Evolutionary conservation across 2,888 invertebrate species (phyloP), one percentile per base, ranked within the genome.

Genomic region (Ptychoptera contaminata): DNA sequence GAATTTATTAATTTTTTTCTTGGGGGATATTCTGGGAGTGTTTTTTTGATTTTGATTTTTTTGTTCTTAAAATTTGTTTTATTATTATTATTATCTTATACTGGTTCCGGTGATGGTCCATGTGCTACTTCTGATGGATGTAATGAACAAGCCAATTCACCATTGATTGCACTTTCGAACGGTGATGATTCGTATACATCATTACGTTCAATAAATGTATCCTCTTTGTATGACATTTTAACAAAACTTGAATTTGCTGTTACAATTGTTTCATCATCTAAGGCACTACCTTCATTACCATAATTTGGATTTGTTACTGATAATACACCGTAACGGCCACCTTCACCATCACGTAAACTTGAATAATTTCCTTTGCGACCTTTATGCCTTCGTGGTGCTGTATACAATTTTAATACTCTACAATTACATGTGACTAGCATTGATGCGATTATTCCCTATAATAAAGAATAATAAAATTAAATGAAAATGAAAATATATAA

Each of bases 401-500:
- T 54, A 40, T 55, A 55, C 11, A 55, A 42, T 44, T 54, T 53
- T 14, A 55, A 46, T 31, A 65, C 57, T 51, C 69, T 67, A 55
- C 76, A 76, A 60, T 76, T 76, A 58, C 77, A 76, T 16, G 76
- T 75, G 43, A 76, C 75, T 47, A 74, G 66, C 55, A 76, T 63
- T 12, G 76, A 72, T 45, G 78, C 71, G 50, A 75, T 67, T 47
- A 77, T 68, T 36, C 79, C 79, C 65, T 79, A 16, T 37, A n/a
- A 16, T 40, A 16, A 8, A n/a, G 30, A n/a, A 16, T 16, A 34
- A 32, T 16, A n/a, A 30, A 41, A 34, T 11, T 30, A 14, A 31
- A 12, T 30, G 30, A 14, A 29, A 12, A 39, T 11, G 30, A 40
- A 44, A 40, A 36, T 42, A 41, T 37, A 30, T 12, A 7, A 42